Evolutionary conservation across 1,140 invertebrate species (phyloP).

Genomic region (Saxidomus purpurata): DNA sequence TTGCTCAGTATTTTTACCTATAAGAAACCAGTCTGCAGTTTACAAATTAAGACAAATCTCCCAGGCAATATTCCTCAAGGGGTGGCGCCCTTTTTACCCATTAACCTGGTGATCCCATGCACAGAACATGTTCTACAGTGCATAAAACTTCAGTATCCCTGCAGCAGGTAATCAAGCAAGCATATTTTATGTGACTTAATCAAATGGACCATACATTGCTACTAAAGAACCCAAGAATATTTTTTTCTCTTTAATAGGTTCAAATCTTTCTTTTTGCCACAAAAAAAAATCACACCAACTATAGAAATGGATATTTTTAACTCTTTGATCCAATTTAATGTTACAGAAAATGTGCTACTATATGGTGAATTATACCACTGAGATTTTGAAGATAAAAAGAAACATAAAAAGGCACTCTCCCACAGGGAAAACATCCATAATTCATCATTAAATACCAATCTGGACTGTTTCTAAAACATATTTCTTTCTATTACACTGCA

Average conservation of each 20-base stretch:
- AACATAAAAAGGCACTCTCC: slow-evolving; percentile 6
- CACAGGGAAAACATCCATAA: slow-evolving; percentile 4
- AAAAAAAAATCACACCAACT: background rate
- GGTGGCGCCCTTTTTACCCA: background rate
- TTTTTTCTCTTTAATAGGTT: background rate
- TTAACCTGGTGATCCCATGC: background rate
- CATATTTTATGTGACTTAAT: background rate
- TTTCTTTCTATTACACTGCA: background rate
- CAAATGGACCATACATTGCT: slow-evolving; percentile 14
- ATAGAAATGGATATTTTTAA: background rate
- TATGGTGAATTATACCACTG: background rate
- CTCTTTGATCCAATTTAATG: slow-evolving; percentile 26
- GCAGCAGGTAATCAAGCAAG: slow-evolving; percentile 18
- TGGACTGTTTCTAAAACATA: slow-evolving; percentile 16
- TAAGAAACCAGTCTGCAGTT: slow-evolving; percentile 6
- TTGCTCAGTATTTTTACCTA: background rate
- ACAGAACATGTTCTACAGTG: slow-evolving; percentile 6
- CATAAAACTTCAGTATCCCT: slow-evolving; percentile 27
- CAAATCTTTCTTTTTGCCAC: background rate
- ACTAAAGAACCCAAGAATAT: background rate
- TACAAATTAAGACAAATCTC: slow-evolving; percentile 23
- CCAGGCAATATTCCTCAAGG: background rate
- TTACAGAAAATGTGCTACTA: background rate
- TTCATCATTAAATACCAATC: slow-evolving; percentile 36
- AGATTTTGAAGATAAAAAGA: slow-evolving; percentile 1